Evolutionary conservation across 2,797 vertebrate species (phyloP).

Genomic region (Scyliorhinus canicula): DNA sequence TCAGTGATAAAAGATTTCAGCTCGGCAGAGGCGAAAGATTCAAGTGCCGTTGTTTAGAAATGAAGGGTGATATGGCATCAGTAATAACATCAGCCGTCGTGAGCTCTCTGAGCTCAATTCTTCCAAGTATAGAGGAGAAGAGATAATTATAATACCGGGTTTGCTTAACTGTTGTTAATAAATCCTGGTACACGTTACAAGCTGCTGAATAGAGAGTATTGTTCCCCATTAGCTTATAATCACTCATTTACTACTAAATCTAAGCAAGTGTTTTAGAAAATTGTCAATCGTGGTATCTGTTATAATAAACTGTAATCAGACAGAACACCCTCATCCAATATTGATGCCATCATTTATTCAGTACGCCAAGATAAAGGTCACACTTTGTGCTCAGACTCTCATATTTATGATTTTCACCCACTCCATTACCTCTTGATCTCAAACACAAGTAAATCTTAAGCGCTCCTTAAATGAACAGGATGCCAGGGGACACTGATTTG

Average conservation of each 20-base stretch:
- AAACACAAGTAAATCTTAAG: not conserved
- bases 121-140: not conserved
- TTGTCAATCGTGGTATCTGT: conserved; percentile 33
- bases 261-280: not conserved
- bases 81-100: not conserved
- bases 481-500: not conserved
- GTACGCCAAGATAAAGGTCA: conserved; percentile 72
- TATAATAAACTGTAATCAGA: conserved; percentile 47
- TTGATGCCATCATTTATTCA: conserved; percentile 70
- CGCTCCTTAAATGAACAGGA: not conserved
- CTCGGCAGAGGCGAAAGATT: not conserved
- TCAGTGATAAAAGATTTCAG: not conserved
- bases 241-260: not conserved
- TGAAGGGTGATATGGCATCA: not conserved
- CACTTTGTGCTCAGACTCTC: conserved; percentile 46
- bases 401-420: conserved; percentile 46
- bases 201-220: not conserved
- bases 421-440: conserved; percentile 28
- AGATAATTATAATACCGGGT: not conserved
- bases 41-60: not conserved
- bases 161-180: not conserved
- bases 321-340: conserved; percentile 61
- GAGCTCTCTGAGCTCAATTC: not conserved
- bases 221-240: not conserved
- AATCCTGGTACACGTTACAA: not conserved